phyloP scores from a whole-genome alignment of 2,797 vertebrate genomes.

The Pampus argenteus region DNA sequence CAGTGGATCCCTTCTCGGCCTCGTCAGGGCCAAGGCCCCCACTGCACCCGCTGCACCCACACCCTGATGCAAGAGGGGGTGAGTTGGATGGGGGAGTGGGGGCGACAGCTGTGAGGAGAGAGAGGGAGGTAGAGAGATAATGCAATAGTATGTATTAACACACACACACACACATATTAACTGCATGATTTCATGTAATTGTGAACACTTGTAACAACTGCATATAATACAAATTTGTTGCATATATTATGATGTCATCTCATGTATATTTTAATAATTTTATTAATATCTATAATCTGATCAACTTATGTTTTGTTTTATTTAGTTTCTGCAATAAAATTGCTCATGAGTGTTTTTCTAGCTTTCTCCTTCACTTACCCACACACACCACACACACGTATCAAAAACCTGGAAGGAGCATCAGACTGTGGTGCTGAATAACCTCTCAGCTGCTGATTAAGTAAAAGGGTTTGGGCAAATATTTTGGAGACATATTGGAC shows the following conservation, averaged over 20 bases:
- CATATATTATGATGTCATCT: neutral
- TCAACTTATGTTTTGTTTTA: neutral
- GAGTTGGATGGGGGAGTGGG: constrained; percentile 35
- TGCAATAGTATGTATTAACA: constrained; percentile 61
- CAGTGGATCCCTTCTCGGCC: constrained; percentile 77
- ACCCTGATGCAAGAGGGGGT: constrained; percentile 68
- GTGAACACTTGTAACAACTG: constrained; percentile 2
- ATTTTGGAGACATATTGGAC: constrained; percentile 77
- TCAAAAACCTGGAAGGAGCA: constrained; percentile 37
- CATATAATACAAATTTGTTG: neutral
- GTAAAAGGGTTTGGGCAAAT: constrained; percentile 82
- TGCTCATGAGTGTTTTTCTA: neutral
- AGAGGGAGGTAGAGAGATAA: constrained; percentile 69
- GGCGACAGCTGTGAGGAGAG: constrained; percentile 72
- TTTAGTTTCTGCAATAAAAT: neutral
- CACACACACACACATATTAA: constrained; percentile 36
- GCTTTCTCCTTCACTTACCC: constrained; percentile 22
- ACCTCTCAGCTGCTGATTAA: constrained; percentile 75
- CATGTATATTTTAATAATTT: neutral
- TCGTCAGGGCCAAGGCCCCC: constrained; percentile 70
- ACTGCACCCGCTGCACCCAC: constrained; percentile 67
- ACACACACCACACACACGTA: constrained; percentile 15
- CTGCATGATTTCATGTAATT: constrained; percentile 14
- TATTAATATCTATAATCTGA: constrained; percentile 1
- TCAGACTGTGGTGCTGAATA: constrained; percentile 55